Evolutionary conservation across 2,113 vertebrate species (phyloP).

Genomic region (Rhodinocichla rosea): DNA sequence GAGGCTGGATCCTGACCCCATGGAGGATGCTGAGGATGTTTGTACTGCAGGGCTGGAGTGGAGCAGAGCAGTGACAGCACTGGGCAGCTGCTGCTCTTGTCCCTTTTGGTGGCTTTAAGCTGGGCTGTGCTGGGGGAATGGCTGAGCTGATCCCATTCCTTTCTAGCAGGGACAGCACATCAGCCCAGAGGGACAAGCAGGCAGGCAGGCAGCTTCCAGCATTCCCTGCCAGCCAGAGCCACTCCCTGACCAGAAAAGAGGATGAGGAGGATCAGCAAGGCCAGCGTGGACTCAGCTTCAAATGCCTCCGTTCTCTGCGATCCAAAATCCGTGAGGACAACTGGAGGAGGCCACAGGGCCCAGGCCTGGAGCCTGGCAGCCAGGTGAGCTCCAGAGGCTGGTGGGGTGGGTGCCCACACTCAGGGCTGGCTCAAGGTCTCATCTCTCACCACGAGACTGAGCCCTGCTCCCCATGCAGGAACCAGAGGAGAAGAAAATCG

Average conservation of each 20-base stretch:
- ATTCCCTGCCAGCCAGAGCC: not conserved
- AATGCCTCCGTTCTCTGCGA: constrained; percentile 66
- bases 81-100: not conserved
- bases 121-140: not conserved
- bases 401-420: not conserved
- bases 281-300: constrained; percentile 45
- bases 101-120: not conserved
- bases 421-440: not conserved
- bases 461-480: constrained; percentile 31
- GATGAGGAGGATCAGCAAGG: not conserved
- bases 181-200: not conserved
- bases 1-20: not conserved
- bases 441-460: not conserved
- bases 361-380: not conserved
- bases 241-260: not conserved
- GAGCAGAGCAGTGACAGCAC: not conserved
- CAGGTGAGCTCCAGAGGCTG: not conserved
- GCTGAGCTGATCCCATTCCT: not conserved
- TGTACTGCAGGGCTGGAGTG: not conserved
- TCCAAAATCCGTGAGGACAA: constrained; percentile 23
- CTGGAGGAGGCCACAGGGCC: constrained; percentile 61
- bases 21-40: not conserved
- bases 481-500: constrained; percentile 77
- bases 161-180: not conserved
- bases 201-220: not conserved